These are phyloP conservation scores for Drosophila cardini DNA, from an alignment of 1,140 invertebrate genomes.

Conservation along the genomic window DNA sequence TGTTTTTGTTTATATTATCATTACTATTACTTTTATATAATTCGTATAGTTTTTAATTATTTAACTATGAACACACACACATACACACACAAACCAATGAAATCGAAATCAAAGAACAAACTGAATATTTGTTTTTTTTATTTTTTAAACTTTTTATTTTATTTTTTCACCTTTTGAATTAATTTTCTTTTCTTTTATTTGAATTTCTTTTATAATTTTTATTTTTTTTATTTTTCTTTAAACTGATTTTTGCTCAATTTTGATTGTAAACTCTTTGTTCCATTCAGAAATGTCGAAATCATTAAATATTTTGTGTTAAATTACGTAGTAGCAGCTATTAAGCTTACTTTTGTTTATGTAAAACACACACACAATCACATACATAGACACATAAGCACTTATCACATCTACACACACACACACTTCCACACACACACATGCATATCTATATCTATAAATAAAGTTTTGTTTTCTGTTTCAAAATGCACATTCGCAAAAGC, in stretches of 20 bases:
- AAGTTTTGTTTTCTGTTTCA: slow-evolving; percentile 82
- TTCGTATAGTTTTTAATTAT: slow-evolving; percentile 46
- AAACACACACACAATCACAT: slow-evolving; percentile 38
- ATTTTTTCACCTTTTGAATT: too few relatives aligned
- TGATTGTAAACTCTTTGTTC: slow-evolving; percentile 59
- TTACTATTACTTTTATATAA: slow-evolving; percentile 48
- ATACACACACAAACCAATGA: slow-evolving; percentile 22
- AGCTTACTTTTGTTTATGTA: slow-evolving; percentile 68
- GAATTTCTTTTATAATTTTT: slow-evolving; percentile 41
- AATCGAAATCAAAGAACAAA: slow-evolving; percentile 35
- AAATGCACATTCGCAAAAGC: slow-evolving; percentile 54
- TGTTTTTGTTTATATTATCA: slow-evolving; percentile 67
- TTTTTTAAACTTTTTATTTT: slow-evolving; percentile 31
- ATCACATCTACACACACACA: slow-evolving; percentile 25
- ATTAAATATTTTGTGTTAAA: slow-evolving; percentile 52
- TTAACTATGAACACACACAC: slow-evolving; percentile 45
- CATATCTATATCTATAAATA: slow-evolving; percentile 67
- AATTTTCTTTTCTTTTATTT: slow-evolving; percentile 35
- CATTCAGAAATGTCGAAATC: slow-evolving; percentile 48
- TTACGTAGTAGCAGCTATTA: slow-evolving; percentile 42
- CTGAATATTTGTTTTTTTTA: slow-evolving; percentile 23
- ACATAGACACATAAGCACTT: slow-evolving; percentile 39
- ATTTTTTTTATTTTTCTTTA: slow-evolving; percentile 29
- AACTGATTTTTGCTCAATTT: slow-evolving; percentile 20
- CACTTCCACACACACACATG: slow-evolving; percentile 25